Conservation (phyloP, 2,113 vertebrate genomes). For the Syrrhaptes paradoxus region DNA sequence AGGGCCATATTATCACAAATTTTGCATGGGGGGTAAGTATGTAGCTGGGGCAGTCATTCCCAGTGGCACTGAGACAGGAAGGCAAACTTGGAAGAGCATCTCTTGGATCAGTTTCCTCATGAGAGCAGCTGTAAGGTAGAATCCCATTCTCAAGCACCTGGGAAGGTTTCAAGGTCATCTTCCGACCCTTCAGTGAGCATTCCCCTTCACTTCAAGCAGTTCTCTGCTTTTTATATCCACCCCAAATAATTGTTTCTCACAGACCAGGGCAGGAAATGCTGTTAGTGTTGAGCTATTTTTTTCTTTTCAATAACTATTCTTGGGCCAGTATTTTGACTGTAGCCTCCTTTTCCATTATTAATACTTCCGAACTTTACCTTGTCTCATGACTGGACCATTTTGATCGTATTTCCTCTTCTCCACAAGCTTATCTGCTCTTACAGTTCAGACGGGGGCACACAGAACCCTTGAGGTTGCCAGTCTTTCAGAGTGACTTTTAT, state of each 20-base stretch:
- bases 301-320: background rate
- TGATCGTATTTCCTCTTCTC: background rate
- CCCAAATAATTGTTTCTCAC: background rate
- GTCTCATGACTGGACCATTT: background rate
- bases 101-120: background rate
- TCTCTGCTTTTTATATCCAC: background rate
- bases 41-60: background rate
- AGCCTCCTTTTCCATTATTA: background rate
- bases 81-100: background rate
- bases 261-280: background rate
- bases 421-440: background rate
- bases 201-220: background rate
- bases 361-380: background rate
- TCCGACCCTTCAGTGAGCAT: background rate
- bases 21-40: fast-evolving
- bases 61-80: background rate
- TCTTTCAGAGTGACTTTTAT: background rate
- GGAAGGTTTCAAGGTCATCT: background rate
- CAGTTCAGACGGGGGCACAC: background rate
- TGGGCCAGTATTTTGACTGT: background rate
- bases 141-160: background rate
- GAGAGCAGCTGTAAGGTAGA: background rate
- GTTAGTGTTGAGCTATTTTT: background rate
- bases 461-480: background rate
- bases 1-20: background rate